Conservation (phyloP, 1,140 invertebrate genomes). For the Drosophila gunungcola region DNA sequence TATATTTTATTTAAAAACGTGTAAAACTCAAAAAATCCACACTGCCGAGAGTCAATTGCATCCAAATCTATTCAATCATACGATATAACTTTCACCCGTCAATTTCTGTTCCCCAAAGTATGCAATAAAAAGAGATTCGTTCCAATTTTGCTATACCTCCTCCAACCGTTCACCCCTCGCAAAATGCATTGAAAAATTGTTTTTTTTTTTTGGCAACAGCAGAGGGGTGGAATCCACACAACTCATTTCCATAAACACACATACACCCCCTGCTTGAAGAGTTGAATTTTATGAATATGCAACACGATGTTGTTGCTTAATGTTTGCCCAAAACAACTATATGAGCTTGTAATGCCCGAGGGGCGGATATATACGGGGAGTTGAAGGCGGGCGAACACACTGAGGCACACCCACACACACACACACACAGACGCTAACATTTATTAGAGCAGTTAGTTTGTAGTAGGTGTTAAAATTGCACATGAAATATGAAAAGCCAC, state of each 20-base stretch:
- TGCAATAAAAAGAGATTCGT: slow-evolving; percentile 35
- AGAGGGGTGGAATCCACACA: slow-evolving; percentile 1
- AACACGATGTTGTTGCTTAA: slow-evolving; percentile 67
- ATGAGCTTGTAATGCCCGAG: slow-evolving; percentile 45
- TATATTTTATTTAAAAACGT: background rate
- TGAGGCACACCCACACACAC: slow-evolving; percentile 16
- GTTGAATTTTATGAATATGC: slow-evolving; percentile 71
- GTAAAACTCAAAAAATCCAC: too few species aligned
- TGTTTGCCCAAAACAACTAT: slow-evolving; percentile 51
- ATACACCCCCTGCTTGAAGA: slow-evolving; percentile 6
- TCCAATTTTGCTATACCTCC: slow-evolving; percentile 7
- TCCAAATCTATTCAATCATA: slow-evolving; percentile 15
- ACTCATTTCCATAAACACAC: slow-evolving; percentile 12
- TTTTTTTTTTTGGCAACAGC: slow-evolving; percentile 25
- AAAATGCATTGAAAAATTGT: slow-evolving; percentile 26
- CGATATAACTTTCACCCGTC: background rate
- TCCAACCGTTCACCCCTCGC: too few species aligned
- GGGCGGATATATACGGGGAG: slow-evolving; percentile 8
- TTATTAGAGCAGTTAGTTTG: slow-evolving; percentile 69
- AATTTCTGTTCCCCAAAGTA: slow-evolving; percentile 8
- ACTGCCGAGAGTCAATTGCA: background rate
- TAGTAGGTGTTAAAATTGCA: slow-evolving; percentile 81
- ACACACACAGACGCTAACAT: slow-evolving; percentile 29
- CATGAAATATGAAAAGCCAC: slow-evolving; percentile 77
- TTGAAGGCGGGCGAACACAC: slow-evolving; percentile 2